Evolutionary conservation across 2,888 invertebrate genomes (phyloP), one percentile per base, ranked within the genome.

Genomic region (Geophilus truncorum): DNA sequence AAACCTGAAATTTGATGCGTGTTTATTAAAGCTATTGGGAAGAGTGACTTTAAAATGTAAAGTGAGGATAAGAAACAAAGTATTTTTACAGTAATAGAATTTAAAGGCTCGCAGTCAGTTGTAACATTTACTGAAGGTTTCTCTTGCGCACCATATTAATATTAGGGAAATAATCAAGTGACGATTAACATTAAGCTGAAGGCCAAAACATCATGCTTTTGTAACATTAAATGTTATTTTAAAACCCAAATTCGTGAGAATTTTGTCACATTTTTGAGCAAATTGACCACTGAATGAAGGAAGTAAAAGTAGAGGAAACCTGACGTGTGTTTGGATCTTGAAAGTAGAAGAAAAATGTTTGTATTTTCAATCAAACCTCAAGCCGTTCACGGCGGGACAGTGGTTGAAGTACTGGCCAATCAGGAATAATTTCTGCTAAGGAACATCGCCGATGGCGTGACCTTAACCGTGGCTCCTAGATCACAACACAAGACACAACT

Each of bases 321-420:
- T 40, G 40, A 40, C 40, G 15, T 40, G 40, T 40, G 40, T 40
- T 40, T 40, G 40, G 57, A 57, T 57, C 57, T 57, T 57, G 57
- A 57, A 57, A 57, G 57, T 57, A 57, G 57, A 18, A 15, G 40
- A 15, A 40, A 40, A 57, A 57, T 57, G 57, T 57, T 4, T 57
- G 23, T 57, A 57, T 57, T 57, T n/a, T 57, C 23, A 57, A 57
- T 57, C 84, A 83, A 83, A 85, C 85, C 84, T 85, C 84, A 80
- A 83, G 62, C 45, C 21, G 81, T 62, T 82, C 83, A 82, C 81
- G 84, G 81, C 57, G 83, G 84, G 80, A 84, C 83, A 79, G 57
- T 57, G 84, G 84, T 80, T 84, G 85, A 23, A 93, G 91, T 85
- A 87, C 90, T 86, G 93, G 93, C 93, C 93, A 93, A 89, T 93